phyloP scores from a whole-genome alignment of 2,888 invertebrate genomes.

The Labia minor region DNA sequence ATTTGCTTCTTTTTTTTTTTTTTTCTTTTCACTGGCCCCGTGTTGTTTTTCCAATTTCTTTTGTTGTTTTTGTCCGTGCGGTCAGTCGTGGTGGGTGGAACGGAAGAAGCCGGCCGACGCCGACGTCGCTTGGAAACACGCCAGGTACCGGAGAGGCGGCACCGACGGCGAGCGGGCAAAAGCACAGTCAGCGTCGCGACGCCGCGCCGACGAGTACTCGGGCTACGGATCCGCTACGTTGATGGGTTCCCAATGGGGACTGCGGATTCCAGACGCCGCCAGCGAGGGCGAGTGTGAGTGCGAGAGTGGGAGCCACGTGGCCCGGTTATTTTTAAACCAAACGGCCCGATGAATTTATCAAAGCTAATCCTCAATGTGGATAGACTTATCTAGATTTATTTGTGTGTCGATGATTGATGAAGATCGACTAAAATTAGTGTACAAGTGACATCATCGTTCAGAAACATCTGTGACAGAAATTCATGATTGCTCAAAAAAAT shows the following conservation, averaged over 20 bases:
- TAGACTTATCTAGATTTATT: no score
- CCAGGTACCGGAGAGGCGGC: not conserved
- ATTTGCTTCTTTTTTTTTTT: no score
- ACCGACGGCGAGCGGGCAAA: not conserved
- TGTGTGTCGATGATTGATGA: not conserved
- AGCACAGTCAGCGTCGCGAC: not conserved
- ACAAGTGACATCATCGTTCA: not conserved
- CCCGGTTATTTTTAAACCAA: not conserved
- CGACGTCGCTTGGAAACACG: not conserved
- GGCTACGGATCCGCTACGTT: not conserved
- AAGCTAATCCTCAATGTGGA: conserved; percentile 2
- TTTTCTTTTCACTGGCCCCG: no score
- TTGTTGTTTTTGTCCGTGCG: no score
- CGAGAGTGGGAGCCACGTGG: not conserved
- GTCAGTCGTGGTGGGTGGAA: no score
- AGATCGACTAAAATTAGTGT: not conserved
- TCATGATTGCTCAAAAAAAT: not conserved
- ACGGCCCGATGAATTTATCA: not conserved
- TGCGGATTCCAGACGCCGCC: not conserved
- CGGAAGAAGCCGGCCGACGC: no score
- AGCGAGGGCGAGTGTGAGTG: not conserved
- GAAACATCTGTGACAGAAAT: not conserved
- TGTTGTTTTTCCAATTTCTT: no score
- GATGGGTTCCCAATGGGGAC: no score
- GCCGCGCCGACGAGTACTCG: not conserved